phyloP scores from a whole-genome alignment of 2,797 vertebrate genomes.

The Helarctos malayanus region DNA sequence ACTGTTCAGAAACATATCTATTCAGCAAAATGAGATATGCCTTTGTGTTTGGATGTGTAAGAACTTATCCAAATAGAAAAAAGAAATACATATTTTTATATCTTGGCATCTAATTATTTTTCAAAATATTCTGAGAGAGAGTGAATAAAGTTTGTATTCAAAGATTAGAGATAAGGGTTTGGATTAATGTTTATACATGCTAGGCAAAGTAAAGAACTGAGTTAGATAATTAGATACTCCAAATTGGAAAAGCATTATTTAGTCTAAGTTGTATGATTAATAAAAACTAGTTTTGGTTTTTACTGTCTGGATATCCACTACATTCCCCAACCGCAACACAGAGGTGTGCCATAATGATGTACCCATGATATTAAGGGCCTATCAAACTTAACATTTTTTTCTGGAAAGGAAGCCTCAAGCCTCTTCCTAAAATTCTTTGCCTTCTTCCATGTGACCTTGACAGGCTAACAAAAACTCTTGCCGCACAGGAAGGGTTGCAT shows the following conservation, averaged over 20 bases:
- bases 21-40: slow-evolving; percentile 27
- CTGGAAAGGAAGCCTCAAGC: background rate
- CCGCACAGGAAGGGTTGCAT: background rate
- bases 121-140: slow-evolving; percentile 8
- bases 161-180: slow-evolving; percentile 41
- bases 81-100: background rate
- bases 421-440: background rate
- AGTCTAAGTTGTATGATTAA: background rate
- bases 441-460: background rate
- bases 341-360: background rate
- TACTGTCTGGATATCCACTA: background rate
- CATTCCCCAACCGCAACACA: background rate
- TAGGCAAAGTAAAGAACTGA: background rate
- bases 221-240: background rate
- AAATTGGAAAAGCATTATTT: background rate
- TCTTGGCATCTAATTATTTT: slow-evolving; percentile 49
- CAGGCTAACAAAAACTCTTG: background rate
- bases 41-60: slow-evolving; percentile 46
- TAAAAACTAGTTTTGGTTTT: background rate
- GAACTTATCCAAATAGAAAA: slow-evolving; percentile 29
- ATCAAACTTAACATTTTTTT: background rate
- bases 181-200: background rate
- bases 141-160: slow-evolving; percentile 2
- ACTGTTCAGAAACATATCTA: slow-evolving; percentile 5
- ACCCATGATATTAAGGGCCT: background rate